Evolutionary conservation across 2,888 invertebrate genomes (phyloP).

Genomic region (Nebria brevicollis): DNA sequence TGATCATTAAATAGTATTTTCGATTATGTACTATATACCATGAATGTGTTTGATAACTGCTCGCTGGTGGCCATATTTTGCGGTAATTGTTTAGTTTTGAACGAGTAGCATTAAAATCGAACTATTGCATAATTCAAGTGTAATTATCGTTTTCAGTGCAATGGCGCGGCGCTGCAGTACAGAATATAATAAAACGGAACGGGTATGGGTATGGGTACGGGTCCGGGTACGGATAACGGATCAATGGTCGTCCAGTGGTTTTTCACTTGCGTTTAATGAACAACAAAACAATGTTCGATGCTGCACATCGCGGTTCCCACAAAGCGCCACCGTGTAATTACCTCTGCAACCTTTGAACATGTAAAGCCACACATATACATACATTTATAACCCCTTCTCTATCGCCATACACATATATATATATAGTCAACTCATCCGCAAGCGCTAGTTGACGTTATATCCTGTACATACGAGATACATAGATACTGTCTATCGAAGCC

Average conservation of each 20-base stretch:
- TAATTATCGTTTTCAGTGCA: neutral
- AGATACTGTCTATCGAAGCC: neutral
- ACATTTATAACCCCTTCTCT: neutral
- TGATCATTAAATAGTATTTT: neutral
- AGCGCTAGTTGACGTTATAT: neutral
- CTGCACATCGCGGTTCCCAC: constrained; percentile 36
- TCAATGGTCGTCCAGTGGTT: constrained; percentile 25
- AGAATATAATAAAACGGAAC: constrained; percentile 14
- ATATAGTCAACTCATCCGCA: neutral
- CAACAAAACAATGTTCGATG: constrained; percentile 39
- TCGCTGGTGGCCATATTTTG: neutral
- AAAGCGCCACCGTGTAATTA: constrained; percentile 44
- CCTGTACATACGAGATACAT: too few relatives aligned
- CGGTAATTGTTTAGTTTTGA: neutral
- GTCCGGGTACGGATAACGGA: neutral
- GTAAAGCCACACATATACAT: constrained; percentile 5
- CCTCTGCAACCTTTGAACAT: constrained; percentile 41
- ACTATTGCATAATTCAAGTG: constrained; percentile 1
- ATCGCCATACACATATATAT: neutral
- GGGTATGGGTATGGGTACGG: neutral
- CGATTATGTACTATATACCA: neutral
- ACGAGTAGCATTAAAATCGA: neutral
- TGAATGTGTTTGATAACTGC: neutral
- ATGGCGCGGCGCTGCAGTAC: neutral
- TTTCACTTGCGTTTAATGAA: constrained; percentile 45